These are phyloP conservation scores for Caloenas nicobarica DNA, from an alignment of 2,113 vertebrate species.

Conservation along the genomic window DNA sequence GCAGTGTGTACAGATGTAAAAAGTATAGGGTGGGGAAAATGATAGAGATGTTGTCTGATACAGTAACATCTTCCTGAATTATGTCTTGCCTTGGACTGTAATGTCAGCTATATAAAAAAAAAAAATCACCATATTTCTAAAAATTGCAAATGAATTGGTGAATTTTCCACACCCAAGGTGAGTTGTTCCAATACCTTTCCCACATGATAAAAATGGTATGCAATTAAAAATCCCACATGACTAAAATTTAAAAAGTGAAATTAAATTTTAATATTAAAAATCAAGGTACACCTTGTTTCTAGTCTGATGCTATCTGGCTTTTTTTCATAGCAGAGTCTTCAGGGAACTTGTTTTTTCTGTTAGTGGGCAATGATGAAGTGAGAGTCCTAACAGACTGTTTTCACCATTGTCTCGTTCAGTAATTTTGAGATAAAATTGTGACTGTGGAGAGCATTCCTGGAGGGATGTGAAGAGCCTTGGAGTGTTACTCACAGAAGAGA, in stretches of 20 bases:
- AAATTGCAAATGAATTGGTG: background rate
- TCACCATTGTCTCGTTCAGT: background rate
- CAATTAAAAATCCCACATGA: background rate
- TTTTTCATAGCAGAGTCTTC: background rate
- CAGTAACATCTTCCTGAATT: background rate
- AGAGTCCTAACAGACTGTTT: background rate
- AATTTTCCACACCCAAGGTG: background rate
- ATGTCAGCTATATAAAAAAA: background rate
- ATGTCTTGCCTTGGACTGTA: background rate
- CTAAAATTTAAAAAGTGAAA: background rate
- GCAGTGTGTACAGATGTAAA: background rate
- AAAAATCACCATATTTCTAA: background rate
- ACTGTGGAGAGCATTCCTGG: background rate
- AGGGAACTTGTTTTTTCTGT: background rate
- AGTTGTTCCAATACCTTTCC: background rate
- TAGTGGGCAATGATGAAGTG: background rate
- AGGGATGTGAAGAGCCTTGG: background rate
- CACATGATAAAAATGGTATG: rapidly evolving
- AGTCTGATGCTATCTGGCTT: background rate
- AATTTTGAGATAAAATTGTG: background rate
- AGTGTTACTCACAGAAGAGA: background rate
- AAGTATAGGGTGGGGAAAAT: background rate
- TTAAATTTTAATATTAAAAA: background rate
- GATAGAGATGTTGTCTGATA: background rate
- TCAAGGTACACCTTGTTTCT: background rate